These are phyloP conservation scores for Bolinopsis microptera DNA, from an alignment of 37 sponge, comb jelly and placozoan species.

Conservation along the genomic window DNA sequence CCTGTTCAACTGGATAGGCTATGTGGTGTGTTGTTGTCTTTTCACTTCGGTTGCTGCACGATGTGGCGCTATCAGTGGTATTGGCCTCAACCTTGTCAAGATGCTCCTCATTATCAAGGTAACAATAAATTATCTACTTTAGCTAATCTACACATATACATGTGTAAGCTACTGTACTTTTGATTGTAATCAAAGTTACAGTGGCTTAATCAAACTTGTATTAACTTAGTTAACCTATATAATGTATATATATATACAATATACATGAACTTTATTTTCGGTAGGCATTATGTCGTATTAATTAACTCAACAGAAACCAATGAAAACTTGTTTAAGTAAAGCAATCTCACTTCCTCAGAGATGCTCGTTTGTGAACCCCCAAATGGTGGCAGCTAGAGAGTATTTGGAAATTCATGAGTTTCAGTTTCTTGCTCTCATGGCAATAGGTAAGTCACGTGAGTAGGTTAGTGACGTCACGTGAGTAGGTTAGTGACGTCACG, in stretches of 20 bases:
- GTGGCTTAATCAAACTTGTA: too few species aligned
- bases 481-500: neutral
- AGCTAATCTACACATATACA: too few species aligned
- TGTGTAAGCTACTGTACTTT: too few species aligned
- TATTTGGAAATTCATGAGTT: constrained; percentile 17
- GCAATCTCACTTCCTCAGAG: neutral
- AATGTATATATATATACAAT: too few species aligned
- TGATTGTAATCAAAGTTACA: too few species aligned
- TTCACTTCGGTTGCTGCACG: constrained; percentile 1
- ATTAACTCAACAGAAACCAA: too few species aligned
- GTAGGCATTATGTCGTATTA: too few species aligned
- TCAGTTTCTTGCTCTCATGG: neutral
- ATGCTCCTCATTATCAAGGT: constrained; percentile 10
- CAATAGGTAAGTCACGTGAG: neutral
- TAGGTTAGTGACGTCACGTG: neutral
- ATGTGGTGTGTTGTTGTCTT: neutral
- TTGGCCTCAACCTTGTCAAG: constrained; percentile 10
- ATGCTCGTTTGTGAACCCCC: neutral
- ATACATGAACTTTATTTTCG: too few species aligned
- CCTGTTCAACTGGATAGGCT: constrained; percentile 8
- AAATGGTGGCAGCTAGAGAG: neutral
- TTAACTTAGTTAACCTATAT: too few species aligned
- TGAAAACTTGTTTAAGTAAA: too few species aligned
- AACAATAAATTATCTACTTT: neutral
- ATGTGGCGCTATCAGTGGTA: constrained; percentile 12